phyloP scores from a whole-genome alignment of 1,140 invertebrate species.

The Ruditapes philippinarum region DNA sequence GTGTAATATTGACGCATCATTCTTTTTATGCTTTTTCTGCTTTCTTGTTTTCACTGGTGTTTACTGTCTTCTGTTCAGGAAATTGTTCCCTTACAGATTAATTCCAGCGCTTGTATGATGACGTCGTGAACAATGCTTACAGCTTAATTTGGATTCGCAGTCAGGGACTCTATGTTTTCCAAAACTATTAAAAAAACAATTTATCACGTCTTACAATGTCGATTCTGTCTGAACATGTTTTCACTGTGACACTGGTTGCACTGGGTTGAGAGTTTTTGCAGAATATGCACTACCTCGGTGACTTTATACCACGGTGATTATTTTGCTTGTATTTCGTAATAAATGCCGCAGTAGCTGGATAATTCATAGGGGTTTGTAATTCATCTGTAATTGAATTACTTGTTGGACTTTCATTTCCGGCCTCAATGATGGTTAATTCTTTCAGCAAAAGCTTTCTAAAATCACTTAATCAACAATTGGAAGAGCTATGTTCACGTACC shows the following conservation, averaged over 20 bases:
- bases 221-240: background rate
- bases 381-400: constrained; percentile 1
- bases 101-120: constrained; percentile 30
- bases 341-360: no score
- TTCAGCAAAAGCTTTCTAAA: no score
- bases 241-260: background rate
- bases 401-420: no score
- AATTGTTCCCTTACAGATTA: background rate
- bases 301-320: background rate
- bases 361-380: background rate
- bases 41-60: background rate
- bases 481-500: no score
- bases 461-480: no score
- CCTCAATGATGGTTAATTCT: no score
- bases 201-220: constrained; percentile 12
- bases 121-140: background rate
- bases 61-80: background rate
- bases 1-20: constrained; percentile 22
- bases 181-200: constrained; percentile 44
- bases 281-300: constrained; percentile 5
- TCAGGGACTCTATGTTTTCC: background rate
- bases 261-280: background rate
- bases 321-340: background rate
- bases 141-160: constrained; percentile 14
- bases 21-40: no score